Evolutionary conservation across 2,113 vertebrate species (phyloP).

Genomic region (Microtus montanus): DNA sequence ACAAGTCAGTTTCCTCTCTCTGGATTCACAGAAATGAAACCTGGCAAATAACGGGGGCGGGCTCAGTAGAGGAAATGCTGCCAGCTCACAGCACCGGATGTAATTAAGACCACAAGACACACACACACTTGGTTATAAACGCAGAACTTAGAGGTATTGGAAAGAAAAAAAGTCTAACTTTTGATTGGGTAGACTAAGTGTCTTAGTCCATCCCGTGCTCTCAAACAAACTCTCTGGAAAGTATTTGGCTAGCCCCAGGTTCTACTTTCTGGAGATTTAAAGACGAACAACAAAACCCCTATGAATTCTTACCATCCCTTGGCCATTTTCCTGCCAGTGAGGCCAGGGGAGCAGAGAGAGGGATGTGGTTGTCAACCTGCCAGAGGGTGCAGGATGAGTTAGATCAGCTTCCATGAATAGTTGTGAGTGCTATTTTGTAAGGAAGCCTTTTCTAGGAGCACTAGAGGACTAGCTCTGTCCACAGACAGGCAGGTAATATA

Average conservation of each 20-base stretch:
- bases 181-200: constrained; percentile 78
- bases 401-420: neutral
- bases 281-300: neutral
- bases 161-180: constrained; percentile 70
- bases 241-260: constrained; percentile 65
- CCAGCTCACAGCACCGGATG: constrained; percentile 87
- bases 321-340: neutral
- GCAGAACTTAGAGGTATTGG: constrained; percentile 81
- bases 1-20: constrained; percentile 76
- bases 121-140: constrained; percentile 82
- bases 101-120: constrained; percentile 88
- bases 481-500: neutral
- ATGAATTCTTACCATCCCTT: neutral
- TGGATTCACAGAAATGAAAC: constrained; percentile 76
- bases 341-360: neutral
- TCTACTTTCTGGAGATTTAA: constrained; percentile 39
- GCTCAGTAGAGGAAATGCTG: constrained; percentile 87
- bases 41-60: constrained; percentile 79
- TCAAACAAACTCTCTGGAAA: constrained; percentile 58
- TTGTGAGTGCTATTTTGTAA: constrained; percentile 40
- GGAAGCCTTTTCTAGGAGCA: constrained; percentile 3
- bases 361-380: neutral
- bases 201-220: constrained; percentile 63
- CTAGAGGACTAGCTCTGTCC: constrained; percentile 26
- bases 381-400: neutral